Evolutionary conservation across 2,888 invertebrate species (phyloP).

Genomic region (Lysandra bellargus): DNA sequence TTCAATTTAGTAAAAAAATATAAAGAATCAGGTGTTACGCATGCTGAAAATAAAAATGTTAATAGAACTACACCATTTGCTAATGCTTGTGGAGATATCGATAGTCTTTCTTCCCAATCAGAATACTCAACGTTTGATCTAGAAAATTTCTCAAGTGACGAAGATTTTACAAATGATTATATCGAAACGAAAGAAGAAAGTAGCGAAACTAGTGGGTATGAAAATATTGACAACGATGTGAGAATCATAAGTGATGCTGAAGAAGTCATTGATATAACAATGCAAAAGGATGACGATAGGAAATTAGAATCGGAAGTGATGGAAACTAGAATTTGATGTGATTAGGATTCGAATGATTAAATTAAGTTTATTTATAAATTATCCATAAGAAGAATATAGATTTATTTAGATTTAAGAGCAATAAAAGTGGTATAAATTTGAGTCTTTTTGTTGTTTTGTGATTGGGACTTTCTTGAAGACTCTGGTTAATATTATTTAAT

Average conservation of each 20-base stretch:
- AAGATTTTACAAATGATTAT: conserved; percentile 15
- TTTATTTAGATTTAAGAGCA: not conserved
- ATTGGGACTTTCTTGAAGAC: no score
- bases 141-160: conserved; percentile 46
- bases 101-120: conserved; percentile 44
- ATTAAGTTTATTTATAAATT: conserved; percentile 33
- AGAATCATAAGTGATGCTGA: conserved; percentile 36
- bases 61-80: not conserved
- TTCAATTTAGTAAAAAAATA: conserved; percentile 74
- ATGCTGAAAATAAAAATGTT: not conserved
- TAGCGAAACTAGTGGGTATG: conserved; percentile 34
- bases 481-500: no score
- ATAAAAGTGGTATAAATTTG: not conserved
- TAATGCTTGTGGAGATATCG: conserved; percentile 36
- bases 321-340: conserved; percentile 60
- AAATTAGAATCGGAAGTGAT: conserved; percentile 51
- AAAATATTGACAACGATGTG: conserved; percentile 34
- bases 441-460: no score
- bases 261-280: conserved; percentile 38
- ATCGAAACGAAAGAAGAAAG: conserved; percentile 28
- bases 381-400: not conserved
- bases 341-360: conserved; percentile 36
- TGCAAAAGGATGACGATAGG: conserved; percentile 43
- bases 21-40: conserved; percentile 48
- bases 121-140: conserved; percentile 47